These are phyloP conservation scores for Agriotes lineatus DNA, from an alignment of 2,888 invertebrate species.

Conservation along the genomic window DNA sequence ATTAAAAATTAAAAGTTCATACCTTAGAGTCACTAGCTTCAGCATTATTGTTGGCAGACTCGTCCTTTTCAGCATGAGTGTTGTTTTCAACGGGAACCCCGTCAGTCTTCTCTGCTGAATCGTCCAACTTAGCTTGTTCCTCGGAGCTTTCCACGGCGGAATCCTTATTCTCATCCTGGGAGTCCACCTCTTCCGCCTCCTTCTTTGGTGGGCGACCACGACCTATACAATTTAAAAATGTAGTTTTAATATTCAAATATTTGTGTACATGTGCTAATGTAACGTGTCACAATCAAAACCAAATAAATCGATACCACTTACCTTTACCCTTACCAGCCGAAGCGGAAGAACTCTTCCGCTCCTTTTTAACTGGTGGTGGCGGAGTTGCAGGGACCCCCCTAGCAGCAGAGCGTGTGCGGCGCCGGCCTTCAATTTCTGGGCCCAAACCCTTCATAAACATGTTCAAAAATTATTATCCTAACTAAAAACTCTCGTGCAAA, in stretches of 20 bases:
- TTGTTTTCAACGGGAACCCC: constrained; percentile 46
- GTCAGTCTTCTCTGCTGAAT: constrained; percentile 42
- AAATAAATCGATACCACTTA: not conserved
- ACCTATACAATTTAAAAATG: constrained; percentile 51
- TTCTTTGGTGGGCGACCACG: constrained; percentile 62
- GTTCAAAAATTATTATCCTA: too few relatives aligned
- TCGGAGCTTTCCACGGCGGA: constrained; percentile 52
- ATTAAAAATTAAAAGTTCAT: too few relatives aligned
- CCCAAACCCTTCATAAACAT: constrained; percentile 65
- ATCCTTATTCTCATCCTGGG: constrained; percentile 62
- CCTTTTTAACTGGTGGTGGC: constrained; percentile 68
- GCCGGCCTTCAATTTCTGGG: constrained; percentile 69
- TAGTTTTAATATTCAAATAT: too few relatives aligned
- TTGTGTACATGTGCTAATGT: too few relatives aligned
- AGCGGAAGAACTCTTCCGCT: constrained; percentile 57
- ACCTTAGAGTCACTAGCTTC: constrained; percentile 49
- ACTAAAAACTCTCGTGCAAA: too few relatives aligned
- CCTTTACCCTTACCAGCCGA: constrained; percentile 59
- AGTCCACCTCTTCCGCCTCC: constrained; percentile 58
- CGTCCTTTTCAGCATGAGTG: constrained; percentile 53
- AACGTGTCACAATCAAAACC: not conserved
- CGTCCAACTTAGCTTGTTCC: constrained; percentile 40
- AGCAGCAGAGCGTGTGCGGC: constrained; percentile 71
- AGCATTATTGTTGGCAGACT: constrained; percentile 61
- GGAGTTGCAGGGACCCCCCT: constrained; percentile 69